Base-by-base conservation (phyloP, 1,140 invertebrate genomes). In the Delia radicum region DNA sequence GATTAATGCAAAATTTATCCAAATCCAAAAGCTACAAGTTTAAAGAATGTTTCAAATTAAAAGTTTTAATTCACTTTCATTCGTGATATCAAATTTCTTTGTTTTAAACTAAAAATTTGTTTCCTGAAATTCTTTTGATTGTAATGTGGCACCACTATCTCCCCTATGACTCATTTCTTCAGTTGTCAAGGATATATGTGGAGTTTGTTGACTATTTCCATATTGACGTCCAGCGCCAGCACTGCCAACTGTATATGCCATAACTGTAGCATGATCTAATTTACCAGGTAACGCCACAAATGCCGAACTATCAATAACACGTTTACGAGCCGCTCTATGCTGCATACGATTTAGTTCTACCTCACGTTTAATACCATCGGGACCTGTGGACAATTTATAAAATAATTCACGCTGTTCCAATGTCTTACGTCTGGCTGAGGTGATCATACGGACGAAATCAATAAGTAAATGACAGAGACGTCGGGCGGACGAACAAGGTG, bases 261-360 rank as follows among this genome's bases (percentile, higher is more conserved):
- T 93, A 21, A 96, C 91, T 8, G 94, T 94, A 21, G 96, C 96
- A 86, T 97, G 96, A 87, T 97, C 96, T 74, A 97, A 87, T 87
- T 98, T 97, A n/a, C 96, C 96, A 2, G 96, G 95, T 76, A 97
- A 63, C 0, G 81, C 91, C 82, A 91, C 87, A 73, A 91, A 90
- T 13, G 81, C 78, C 28, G 79, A 81, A 76, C 84, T 85, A 69
- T 86, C 84, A 0, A 86, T 82, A 29, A 85, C 76, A 0, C 84
- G 79, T 63, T 86, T 86, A 10, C 84, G 79, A 27, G 82, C 84
- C 5, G 79, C 82, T 31, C 84, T 79, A 91, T 90, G 88, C 90
- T 94, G 82, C 73, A 89, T 87, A n/a, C 85, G 84, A 72, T 93
- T 92, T 79, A 93, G 87, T 73, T 93, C 91, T 77, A 91, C 90